These are phyloP conservation scores for Struthidea cinerea DNA, from an alignment of 2,113 vertebrate species.

Conservation along the genomic window DNA sequence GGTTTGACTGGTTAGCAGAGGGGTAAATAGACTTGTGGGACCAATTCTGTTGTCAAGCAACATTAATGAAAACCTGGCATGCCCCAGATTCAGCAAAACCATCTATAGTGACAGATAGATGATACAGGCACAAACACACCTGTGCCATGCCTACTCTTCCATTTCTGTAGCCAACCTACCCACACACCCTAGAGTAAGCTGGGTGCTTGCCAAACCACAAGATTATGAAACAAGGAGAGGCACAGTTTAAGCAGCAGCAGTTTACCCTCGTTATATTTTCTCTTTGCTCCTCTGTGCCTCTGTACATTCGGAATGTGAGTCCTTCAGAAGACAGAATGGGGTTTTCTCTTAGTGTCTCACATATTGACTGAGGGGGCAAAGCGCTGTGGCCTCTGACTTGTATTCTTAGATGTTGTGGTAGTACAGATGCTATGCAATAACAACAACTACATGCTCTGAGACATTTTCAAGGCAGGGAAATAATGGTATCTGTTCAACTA, in stretches of 20 bases:
- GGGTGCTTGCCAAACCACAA: neutral
- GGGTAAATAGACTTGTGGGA: neutral
- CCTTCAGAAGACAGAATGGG: neutral
- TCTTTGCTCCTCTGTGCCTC: neutral
- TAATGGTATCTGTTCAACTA: neutral
- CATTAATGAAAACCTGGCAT: neutral
- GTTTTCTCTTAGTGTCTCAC: neutral
- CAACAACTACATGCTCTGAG: neutral
- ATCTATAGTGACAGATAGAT: neutral
- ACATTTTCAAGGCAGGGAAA: neutral
- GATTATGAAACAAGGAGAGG: constrained; percentile 13
- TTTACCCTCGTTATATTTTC: neutral
- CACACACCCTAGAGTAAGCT: neutral
- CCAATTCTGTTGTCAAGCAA: neutral
- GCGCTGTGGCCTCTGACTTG: neutral
- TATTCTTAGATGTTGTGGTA: neutral
- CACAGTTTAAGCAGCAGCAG: neutral
- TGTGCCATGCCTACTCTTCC: neutral
- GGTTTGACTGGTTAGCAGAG: neutral
- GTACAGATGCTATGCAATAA: neutral
- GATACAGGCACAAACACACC: neutral
- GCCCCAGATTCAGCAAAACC: neutral
- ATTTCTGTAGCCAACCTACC: neutral
- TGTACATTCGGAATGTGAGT: neutral
- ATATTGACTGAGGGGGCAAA: neutral